Conservation (phyloP, 2,797 vertebrate genomes). For the Lepilemur septentrionalis region DNA sequence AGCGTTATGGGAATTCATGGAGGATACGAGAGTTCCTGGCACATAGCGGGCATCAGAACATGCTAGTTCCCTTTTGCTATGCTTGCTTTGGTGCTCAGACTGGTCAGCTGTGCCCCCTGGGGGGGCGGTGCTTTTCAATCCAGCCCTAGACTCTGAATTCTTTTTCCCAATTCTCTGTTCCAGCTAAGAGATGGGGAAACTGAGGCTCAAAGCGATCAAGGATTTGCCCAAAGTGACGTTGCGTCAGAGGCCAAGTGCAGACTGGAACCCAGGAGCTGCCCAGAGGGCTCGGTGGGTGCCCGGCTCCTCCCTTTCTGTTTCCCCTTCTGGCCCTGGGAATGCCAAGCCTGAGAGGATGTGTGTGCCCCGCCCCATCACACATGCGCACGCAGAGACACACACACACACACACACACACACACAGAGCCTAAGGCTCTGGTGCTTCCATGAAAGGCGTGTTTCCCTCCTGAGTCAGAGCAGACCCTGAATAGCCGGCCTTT, state of each 20-base stretch:
- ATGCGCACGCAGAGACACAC: neutral
- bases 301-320: neutral
- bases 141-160: neutral
- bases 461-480: slow-evolving; percentile 70
- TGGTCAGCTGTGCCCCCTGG: neutral
- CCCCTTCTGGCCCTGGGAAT: neutral
- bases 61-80: neutral
- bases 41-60: neutral
- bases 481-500: neutral
- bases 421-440: neutral
- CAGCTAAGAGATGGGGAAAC: neutral
- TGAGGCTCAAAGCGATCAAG: neutral
- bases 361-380: neutral
- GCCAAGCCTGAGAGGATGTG: neutral
- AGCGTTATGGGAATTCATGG: neutral
- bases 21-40: neutral
- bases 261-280: neutral
- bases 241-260: neutral
- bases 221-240: neutral
- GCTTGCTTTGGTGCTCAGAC: neutral
- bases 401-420: neutral
- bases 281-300: neutral
- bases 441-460: slow-evolving; percentile 59
- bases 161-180: neutral
- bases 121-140: neutral